Evolutionary conservation across 2,888 invertebrate species (phyloP), one percentile per base, ranked within the genome.

Genomic region (Oeneis ivallda): DNA sequence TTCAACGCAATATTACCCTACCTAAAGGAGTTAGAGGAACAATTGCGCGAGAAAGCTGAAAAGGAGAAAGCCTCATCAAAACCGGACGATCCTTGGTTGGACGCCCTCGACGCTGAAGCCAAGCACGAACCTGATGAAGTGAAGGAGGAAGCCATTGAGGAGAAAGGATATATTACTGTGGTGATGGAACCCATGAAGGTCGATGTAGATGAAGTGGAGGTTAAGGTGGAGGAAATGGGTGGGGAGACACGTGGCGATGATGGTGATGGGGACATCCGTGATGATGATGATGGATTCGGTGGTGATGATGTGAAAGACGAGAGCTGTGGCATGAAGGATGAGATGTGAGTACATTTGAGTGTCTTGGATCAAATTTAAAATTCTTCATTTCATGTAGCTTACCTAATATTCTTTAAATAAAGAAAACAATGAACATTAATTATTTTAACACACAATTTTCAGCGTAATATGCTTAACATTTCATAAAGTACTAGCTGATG

Each of bases 1-100:
- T 92, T 87, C 78, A 89, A 90, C 71, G 89, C 88, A 0, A 92
- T 92, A 54, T 64, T 92, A 39, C 91, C 91, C 0, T 92, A 92
- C 67, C 68, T 92, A 4, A 89, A 88, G 58, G 91, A 91, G 45
- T 15, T 91, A 0, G 89, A 90, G 47, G 87, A 87, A 0, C 84
- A 90, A 47, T 61, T 90, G 0, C 74, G 74, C 1, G 71, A 78
- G 17, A 83, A 85, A 26, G 53, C 78, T 0, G 81, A 78, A 0
- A 67, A 66, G 15, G 67, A 72, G 26, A 71, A 71, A 9, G 63
- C 65, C 0, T 71, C 72, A 2, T 70, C 74, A 3, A 74, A 77
- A 60, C 70, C 73, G 0, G 76, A 75, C 6, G 76, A 76, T 1
- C 57, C 75, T 1, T 80, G 79, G 79, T 70, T 64, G 0, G 70